phyloP scores from a whole-genome alignment of 2,113 vertebrate species.

The Phyllopteryx taeniolatus region DNA sequence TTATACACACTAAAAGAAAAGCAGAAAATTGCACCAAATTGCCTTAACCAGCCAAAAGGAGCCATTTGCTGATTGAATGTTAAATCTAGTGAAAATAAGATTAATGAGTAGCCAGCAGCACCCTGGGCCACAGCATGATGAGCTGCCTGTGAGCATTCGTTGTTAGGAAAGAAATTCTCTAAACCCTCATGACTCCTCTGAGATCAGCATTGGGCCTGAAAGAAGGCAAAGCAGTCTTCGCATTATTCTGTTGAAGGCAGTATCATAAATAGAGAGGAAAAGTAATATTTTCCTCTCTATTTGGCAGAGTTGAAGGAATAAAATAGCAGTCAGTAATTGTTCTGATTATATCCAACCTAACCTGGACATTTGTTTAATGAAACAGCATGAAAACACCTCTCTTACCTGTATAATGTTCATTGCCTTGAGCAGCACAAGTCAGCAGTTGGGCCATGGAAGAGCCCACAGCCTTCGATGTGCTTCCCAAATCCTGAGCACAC shows the following conservation, averaged over 20 bases:
- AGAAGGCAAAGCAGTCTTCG: slow-evolving; percentile 26
- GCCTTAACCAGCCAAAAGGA: slow-evolving; percentile 65
- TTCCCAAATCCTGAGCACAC: slow-evolving; percentile 95
- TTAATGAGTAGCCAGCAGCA: slow-evolving; percentile 63
- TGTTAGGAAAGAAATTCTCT: slow-evolving; percentile 53
- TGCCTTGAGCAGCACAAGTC: slow-evolving; percentile 96
- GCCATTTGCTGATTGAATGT: slow-evolving; percentile 66
- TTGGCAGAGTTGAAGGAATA: slow-evolving; percentile 2
- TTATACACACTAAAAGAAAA: slow-evolving; percentile 50
- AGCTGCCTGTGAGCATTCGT: slow-evolving; percentile 42
- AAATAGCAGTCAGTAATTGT: slow-evolving; percentile 8
- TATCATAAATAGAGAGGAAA: slow-evolving; percentile 22
- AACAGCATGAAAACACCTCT: slow-evolving; percentile 8
- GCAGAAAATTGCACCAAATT: slow-evolving; percentile 66
- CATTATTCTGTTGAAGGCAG: slow-evolving; percentile 7
- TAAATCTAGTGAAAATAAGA: slow-evolving; percentile 73
- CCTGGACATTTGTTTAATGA: not conserved
- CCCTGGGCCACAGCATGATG: slow-evolving; percentile 41
- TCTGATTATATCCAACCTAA: not conserved
- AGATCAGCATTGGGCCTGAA: slow-evolving; percentile 38
- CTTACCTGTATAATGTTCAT: slow-evolving; percentile 96
- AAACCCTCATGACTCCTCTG: slow-evolving; percentile 48
- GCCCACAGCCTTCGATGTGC: slow-evolving; percentile 94
- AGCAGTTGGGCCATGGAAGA: slow-evolving; percentile 97
- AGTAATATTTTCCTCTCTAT: slow-evolving; percentile 3